Conservation (phyloP, 1,140 invertebrate species). For the Telenomus remus region DNA sequence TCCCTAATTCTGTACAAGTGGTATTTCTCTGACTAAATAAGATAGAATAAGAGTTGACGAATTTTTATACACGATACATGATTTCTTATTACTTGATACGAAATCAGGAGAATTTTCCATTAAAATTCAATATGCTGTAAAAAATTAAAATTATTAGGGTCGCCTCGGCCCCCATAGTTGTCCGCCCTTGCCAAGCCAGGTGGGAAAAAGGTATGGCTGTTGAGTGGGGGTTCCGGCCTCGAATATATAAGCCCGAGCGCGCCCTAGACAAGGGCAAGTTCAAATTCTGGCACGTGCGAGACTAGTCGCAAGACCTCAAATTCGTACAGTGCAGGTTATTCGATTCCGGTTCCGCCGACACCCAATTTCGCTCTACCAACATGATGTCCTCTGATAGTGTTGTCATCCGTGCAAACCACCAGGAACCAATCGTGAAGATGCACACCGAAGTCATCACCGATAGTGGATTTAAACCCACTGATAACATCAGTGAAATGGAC, state of each 20-base stretch:
- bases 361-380: conserved; percentile 75
- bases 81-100: too few relatives aligned
- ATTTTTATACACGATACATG: too few relatives aligned
- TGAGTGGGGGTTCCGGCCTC: background rate
- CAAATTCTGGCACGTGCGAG: conserved; percentile 57
- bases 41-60: too few relatives aligned
- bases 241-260: conserved; percentile 1
- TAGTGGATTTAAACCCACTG: conserved; percentile 74
- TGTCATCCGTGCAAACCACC: conserved; percentile 24
- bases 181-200: too few relatives aligned
- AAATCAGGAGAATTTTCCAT: too few relatives aligned
- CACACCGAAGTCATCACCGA: conserved; percentile 67
- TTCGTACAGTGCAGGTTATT: background rate
- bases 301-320: conserved; percentile 2
- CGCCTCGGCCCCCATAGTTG: too few relatives aligned
- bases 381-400: background rate
- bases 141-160: too few relatives aligned
- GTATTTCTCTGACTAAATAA: too few relatives aligned
- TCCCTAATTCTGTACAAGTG: too few relatives aligned
- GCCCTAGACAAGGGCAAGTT: conserved; percentile 1
- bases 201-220: background rate
- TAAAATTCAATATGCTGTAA: too few relatives aligned
- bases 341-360: conserved; percentile 59
- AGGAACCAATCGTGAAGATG: conserved; percentile 67
- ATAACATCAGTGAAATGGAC: conserved; percentile 72